phyloP scores from a whole-genome alignment of 1,140 invertebrate species.

The Pinna nobilis region DNA sequence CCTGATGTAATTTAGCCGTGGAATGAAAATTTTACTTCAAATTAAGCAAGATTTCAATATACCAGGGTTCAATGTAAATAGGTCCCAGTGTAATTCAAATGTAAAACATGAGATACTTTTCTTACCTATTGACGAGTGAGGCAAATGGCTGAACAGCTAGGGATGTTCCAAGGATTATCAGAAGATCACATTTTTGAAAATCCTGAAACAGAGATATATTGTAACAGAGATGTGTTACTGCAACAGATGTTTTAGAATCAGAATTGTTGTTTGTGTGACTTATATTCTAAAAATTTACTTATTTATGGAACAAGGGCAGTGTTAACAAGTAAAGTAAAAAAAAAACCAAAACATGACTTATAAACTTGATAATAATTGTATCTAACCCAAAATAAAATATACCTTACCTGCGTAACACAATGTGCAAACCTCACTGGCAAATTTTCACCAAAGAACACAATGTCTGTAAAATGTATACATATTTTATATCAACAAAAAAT shows the following conservation, averaged over 20 bases:
- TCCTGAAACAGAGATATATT: constrained; percentile 77
- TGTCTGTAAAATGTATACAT: constrained; percentile 78
- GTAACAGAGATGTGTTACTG: too few relatives aligned
- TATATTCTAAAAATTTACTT: too few relatives aligned
- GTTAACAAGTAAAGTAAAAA: too few relatives aligned
- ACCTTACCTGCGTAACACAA: constrained; percentile 50
- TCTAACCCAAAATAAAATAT: not conserved
- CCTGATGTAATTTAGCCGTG: too few relatives aligned
- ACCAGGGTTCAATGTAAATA: too few relatives aligned
- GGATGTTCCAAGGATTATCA: constrained; percentile 97
- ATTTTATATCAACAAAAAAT: not conserved
- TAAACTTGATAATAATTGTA: not conserved
- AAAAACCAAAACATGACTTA: too few relatives aligned
- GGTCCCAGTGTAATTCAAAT: too few relatives aligned
- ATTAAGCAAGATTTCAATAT: too few relatives aligned
- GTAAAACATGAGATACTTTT: not conserved
- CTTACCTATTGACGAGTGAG: constrained; percentile 87
- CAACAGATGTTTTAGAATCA: too few relatives aligned
- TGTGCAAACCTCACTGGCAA: constrained; percentile 86
- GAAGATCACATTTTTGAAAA: constrained; percentile 90
- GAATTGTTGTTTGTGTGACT: too few relatives aligned
- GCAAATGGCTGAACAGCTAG: constrained; percentile 96
- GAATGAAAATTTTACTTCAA: too few relatives aligned
- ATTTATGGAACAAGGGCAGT: too few relatives aligned
- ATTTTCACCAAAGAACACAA: constrained; percentile 95